phyloP scores from a whole-genome alignment of 2,888 invertebrate species.

The Amphimallon solstitiale region DNA sequence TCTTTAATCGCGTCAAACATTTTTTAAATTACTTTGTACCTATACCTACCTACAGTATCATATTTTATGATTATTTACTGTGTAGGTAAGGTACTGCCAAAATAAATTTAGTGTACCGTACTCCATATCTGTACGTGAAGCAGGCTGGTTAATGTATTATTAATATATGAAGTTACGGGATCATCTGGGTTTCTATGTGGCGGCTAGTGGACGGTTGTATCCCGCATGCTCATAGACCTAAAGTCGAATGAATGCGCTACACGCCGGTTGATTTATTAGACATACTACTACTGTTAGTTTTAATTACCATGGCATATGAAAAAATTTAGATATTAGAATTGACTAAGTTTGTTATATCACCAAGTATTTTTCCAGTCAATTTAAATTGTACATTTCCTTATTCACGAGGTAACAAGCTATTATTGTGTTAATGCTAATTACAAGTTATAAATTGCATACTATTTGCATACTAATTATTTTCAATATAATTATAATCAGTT shows the following conservation, averaged over 20 bases:
- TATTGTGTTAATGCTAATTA: no score
- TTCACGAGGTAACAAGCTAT: no score
- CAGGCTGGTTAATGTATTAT: constrained; percentile 16
- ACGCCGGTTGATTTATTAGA: constrained; percentile 29
- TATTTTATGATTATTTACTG: no score
- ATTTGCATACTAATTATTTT: no score
- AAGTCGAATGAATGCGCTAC: constrained; percentile 15
- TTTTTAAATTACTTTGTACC: no score
- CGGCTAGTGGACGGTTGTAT: constrained; percentile 18
- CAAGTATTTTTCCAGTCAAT: no score
- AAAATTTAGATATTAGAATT: not conserved
- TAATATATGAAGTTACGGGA: constrained; percentile 29
- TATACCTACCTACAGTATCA: no score
- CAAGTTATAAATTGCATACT: no score
- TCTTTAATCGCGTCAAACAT: no score
- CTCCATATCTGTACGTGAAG: not conserved
- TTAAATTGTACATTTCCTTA: no score
- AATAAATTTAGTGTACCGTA: constrained; percentile 2
- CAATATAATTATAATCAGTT: no score
- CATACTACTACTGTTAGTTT: constrained; percentile 20
- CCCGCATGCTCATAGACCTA: constrained; percentile 16
- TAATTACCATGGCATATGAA: constrained; percentile 11
- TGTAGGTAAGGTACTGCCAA: not conserved
- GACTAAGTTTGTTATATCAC: not conserved
- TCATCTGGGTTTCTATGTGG: constrained; percentile 3